Evolutionary conservation across 1,140 invertebrate species (phyloP), one percentile per base, ranked within the genome.

Genomic region (Metaphire vulgaris): DNA sequence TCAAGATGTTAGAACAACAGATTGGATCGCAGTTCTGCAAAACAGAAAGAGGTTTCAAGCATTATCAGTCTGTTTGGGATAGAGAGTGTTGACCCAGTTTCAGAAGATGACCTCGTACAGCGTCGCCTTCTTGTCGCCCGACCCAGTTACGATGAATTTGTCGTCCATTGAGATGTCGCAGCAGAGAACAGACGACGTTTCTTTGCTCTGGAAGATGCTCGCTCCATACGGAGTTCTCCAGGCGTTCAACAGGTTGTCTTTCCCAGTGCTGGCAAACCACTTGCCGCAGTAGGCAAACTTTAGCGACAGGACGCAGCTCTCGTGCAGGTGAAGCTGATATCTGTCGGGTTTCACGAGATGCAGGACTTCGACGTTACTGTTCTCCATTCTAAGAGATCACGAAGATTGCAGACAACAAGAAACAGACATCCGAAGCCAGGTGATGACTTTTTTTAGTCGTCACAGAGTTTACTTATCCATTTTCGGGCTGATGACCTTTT

Each of bases 131-230:
- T 98, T 99, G 87, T 99, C 97, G 66, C 97, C 97, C 15, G 96
- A 98, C 75, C 97, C 97, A 70, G 97, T 99, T 74, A 99, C 95
- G 83, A 99, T 98, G 87, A 95, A 98, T 86, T 97, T 97, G 88
- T 99, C 97, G 87, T 99, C 97, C 30, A 93, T 91, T 76, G 97
- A 98, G 85, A 99, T 98, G 89, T 99, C 97, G 89, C 97, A 99
- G 87, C 95, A 97, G 77, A 99, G 89, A 80, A 99, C 97, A 81
- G 96, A 98, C 80, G 96, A 97, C 34, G 95, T 95, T 89, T 99
- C 97, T 87, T 98, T 98, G 34, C 97, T 95, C 91, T 97, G 95
- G 90, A 99, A 98, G 89, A 99, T 97, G 81, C 94, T 96, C 77
- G 95, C 95, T 76, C 97, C 97, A 84, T 98, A 98, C 1, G 97